Evolutionary conservation across 2,888 invertebrate species (phyloP).

Genomic region (Sepioteuthis lessoniana): DNA sequence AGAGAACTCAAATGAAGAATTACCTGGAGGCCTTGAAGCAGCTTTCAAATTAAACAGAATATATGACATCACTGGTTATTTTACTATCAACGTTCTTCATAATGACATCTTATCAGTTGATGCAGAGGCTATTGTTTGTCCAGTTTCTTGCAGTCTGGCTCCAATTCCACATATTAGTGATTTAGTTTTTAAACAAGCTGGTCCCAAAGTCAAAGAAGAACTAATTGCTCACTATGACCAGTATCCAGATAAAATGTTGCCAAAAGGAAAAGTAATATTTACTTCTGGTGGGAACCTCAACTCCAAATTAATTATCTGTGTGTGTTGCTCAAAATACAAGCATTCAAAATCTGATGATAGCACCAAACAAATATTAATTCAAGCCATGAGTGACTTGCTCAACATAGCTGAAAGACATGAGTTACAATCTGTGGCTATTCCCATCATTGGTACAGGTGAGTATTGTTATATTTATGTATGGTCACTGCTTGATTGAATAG

Average conservation of each 20-base stretch:
- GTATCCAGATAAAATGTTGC: not conserved
- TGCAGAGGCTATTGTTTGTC: not conserved
- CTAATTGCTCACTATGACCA: not conserved
- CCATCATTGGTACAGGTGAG: not conserved
- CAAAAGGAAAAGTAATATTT: not conserved
- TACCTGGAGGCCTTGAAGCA: not conserved
- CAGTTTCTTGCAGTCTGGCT: not conserved
- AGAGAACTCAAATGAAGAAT: not conserved
- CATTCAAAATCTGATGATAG: not conserved
- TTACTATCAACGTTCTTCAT: not conserved
- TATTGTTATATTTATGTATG: not conserved
- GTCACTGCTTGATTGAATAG: too few relatives aligned
- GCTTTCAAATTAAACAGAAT: not conserved
- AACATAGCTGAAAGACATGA: not conserved
- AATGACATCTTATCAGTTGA: not conserved
- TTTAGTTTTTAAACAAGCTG: not conserved
- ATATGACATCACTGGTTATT: too few relatives aligned
- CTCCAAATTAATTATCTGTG: not conserved
- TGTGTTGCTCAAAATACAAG: not conserved
- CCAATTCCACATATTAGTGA: not conserved
- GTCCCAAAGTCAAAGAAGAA: not conserved
- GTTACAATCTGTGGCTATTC: not conserved
- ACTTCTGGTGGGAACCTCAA: not conserved
- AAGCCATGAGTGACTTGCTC: not conserved
- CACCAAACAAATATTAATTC: not conserved